phyloP scores from a whole-genome alignment of 2,888 invertebrate species.

The Stratiomys singularior region DNA sequence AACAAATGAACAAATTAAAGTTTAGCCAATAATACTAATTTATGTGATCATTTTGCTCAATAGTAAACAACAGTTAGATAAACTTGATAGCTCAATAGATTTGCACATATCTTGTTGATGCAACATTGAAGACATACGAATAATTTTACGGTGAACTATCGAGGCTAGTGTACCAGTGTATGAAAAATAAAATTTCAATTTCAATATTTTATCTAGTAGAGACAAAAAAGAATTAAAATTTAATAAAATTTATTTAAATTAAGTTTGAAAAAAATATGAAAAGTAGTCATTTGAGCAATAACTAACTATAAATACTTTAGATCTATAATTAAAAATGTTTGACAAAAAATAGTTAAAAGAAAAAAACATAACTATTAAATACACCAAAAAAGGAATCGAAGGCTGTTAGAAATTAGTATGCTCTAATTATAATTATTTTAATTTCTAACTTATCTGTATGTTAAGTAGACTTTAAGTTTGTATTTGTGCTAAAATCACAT shows the following conservation, averaged over 20 bases:
- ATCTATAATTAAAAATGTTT: neutral
- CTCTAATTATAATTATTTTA: constrained; percentile 1
- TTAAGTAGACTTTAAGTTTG: neutral
- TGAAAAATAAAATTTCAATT: no score
- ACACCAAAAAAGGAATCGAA: constrained; percentile 33
- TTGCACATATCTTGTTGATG: neutral
- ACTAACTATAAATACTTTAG: neutral
- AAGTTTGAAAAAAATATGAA: neutral
- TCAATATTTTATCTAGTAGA: no score
- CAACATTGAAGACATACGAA: neutral
- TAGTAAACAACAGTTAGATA: no score
- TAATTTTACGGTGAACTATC: no score
- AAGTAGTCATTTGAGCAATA: constrained; percentile 13
- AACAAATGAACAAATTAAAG: no score
- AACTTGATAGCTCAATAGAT: neutral
- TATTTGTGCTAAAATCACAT: neutral
- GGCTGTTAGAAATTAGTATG: constrained; percentile 26
- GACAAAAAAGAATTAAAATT: neutral
- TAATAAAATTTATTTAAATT: neutral
- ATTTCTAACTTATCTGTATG: neutral
- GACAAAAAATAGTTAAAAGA: neutral
- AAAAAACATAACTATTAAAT: neutral
- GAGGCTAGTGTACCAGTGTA: no score
- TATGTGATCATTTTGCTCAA: no score
- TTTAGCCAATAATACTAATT: no score